phyloP scores from a whole-genome alignment of 2,888 invertebrate species.

The Noctuana brunneofusca region DNA sequence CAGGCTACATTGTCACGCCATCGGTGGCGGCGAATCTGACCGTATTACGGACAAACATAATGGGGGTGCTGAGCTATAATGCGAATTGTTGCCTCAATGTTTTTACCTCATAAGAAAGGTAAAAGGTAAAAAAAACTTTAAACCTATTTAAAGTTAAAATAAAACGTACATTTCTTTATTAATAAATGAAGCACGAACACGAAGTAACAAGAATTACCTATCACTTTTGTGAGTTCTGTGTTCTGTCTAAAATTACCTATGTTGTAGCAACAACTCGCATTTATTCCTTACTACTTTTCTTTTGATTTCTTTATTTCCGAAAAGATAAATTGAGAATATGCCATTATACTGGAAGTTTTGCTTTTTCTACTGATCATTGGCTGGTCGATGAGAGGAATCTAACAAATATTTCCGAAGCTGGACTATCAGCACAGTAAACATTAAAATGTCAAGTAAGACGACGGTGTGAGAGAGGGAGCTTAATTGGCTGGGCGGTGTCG shows the following conservation, averaged over 20 bases:
- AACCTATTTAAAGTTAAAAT: neutral
- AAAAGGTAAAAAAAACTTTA: neutral
- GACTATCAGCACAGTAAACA: conserved; percentile 63
- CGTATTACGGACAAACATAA: conserved; percentile 66
- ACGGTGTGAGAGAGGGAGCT: conserved; percentile 63
- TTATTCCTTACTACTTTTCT: too few species aligned
- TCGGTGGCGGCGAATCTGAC: conserved; percentile 68
- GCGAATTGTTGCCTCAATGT: conserved; percentile 22
- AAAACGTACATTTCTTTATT: too few species aligned
- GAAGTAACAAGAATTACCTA: too few species aligned
- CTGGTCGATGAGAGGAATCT: neutral
- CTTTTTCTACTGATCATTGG: neutral
- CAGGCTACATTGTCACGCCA: conserved; percentile 81
- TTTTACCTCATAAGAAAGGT: conserved; percentile 15
- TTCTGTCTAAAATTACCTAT: too few species aligned
- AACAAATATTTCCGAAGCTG: conserved; percentile 29
- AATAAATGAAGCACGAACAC: too few species aligned
- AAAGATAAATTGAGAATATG: too few species aligned
- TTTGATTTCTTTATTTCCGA: too few species aligned
- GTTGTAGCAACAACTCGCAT: too few species aligned
- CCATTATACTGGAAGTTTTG: too few species aligned
- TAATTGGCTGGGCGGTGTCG: conserved; percentile 73
- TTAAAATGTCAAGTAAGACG: conserved; percentile 78
- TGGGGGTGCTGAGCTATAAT: conserved; percentile 40
- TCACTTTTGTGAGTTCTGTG: too few species aligned